Base-by-base conservation (phyloP, 37 sponge, comb jelly and placozoan genomes). In the Agelas oroides region DNA sequence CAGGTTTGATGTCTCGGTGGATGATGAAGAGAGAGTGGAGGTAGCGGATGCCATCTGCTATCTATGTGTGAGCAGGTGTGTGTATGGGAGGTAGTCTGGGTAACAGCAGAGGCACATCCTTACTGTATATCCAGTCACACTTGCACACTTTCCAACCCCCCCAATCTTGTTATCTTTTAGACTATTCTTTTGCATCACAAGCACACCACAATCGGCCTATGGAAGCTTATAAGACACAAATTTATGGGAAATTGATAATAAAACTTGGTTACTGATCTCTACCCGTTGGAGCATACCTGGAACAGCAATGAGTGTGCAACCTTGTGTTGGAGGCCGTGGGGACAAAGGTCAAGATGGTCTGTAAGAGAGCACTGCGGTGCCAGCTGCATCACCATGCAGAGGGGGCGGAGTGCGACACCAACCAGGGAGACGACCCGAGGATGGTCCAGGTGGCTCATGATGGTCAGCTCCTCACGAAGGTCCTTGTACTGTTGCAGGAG, bases 1-100 rank as follows among this genome's bases (percentile, higher is more conserved):
- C 71, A 2, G 91, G 86, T 27, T 90, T 90, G 75, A 90, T 85
- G 82, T 90, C 91, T 3, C 91, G 62, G 62, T 90, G 91, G 14
- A 90, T 77, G 39, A 90, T 85, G 77, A 75, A 85, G 28, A 90
- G 70, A 19, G 86, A 85, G 64, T 90, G 91, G 8, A 90, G 79
- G 76, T 90, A 90, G 41, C 84, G 75, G 21, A 90, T 59, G 5
- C 91, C 91, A 71, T 90, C 81, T 2, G 91, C 91, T 62, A 90
- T 76, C 91, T 90, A 77, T 6, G 46, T 46, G 46, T 53, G 59
- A 32, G 63, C 12, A 6, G 54, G 34, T 13, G 20, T 46, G 46
- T 46, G 46, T 46, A 8, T 46, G 46, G 3, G 46, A 12, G 46
- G 3, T 3, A 12, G 46, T 46, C 6, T 46, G 46, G 3, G 46